Base-by-base conservation (phyloP, 1,140 invertebrate species). In the Plodia interpunctella region DNA sequence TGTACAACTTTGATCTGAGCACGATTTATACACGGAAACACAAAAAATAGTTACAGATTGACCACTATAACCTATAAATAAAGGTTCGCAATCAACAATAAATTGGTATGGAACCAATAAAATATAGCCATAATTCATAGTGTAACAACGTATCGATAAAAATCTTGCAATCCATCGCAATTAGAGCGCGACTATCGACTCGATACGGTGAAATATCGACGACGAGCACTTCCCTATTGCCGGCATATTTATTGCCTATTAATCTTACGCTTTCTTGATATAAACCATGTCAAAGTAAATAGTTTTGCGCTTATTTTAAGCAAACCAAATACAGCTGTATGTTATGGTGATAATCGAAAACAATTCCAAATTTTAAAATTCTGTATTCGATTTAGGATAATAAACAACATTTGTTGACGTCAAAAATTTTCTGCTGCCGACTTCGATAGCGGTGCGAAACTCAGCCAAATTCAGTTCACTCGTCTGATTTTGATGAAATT, bases 181-280 rank as follows among this genome's bases (percentile, higher is more conserved):
- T 17, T 49, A 17, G 38, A 49, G 20, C 59, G 38, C 17, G 38
- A 55, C 56, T 52, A 65, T 60, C 57, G 35, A 49, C 11, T 38
- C 57, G 60, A 62, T 63, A 53, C 55, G 55, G 60, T 66, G 62
- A 63, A 66, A 60, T 62, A 66, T 66, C 65, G 60, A 62, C 60
- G 58, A 63, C 49, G 54, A 54, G 60, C 65, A 58, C 55, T 63
- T 60, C 60, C 60, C 55, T 35, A 57, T 62, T 49, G 51, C 52
- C 21, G 64, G 59, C 30, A 38, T 66, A 60, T 66, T 63, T 66
- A 66, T 66, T 63, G 60, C 28, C 60, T 59, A 66, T 66, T 63
- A 66, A 66, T 66, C 65, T 57, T 49, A 55, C 65, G 58, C 62
- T 55, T 63, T 63, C 60, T 56, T 30, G 54, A 60, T 57, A 44